phyloP scores from a whole-genome alignment of 1,140 invertebrate genomes.

The Drosophila lacteicornis region DNA sequence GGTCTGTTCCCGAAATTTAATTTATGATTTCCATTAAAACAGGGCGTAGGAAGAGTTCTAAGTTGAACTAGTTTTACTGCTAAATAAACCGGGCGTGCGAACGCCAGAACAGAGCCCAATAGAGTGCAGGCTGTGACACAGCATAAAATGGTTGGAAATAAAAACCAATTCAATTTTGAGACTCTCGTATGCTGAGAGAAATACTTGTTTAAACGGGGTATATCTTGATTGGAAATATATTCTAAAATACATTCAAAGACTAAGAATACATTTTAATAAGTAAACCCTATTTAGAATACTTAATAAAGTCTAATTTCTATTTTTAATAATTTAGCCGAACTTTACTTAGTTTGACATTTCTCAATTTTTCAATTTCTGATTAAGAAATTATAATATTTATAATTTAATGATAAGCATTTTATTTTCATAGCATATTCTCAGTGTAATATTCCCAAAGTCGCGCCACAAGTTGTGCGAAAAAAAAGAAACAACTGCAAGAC shows the following conservation, averaged over 20 bases:
- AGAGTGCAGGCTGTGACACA: conserved; percentile 18
- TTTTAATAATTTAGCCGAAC: too few relatives aligned
- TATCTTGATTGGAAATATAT: neutral
- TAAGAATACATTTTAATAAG: neutral
- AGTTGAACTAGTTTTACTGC: conserved; percentile 67
- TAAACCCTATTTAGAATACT: neutral
- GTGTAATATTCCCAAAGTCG: conserved; percentile 12
- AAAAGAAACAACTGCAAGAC: conserved; percentile 22
- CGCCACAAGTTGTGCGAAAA: conserved; percentile 20
- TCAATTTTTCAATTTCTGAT: too few relatives aligned
- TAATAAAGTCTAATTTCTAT: neutral
- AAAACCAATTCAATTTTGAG: neutral
- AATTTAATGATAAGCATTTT: too few relatives aligned
- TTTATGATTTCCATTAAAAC: conserved; percentile 69
- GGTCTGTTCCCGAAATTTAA: conserved; percentile 52
- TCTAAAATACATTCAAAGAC: neutral
- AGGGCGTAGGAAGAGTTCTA: conserved; percentile 54
- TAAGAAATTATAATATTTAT: too few relatives aligned
- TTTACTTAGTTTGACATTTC: too few relatives aligned
- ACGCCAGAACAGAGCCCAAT: neutral
- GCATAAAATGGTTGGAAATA: neutral
- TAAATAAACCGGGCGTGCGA: conserved; percentile 46
- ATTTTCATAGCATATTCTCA: neutral
- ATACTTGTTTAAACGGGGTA: neutral
- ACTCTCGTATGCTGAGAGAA: neutral